Evolutionary conservation across 1,140 invertebrate species (phyloP).

Genomic region (Drosophila ogumai): DNA sequence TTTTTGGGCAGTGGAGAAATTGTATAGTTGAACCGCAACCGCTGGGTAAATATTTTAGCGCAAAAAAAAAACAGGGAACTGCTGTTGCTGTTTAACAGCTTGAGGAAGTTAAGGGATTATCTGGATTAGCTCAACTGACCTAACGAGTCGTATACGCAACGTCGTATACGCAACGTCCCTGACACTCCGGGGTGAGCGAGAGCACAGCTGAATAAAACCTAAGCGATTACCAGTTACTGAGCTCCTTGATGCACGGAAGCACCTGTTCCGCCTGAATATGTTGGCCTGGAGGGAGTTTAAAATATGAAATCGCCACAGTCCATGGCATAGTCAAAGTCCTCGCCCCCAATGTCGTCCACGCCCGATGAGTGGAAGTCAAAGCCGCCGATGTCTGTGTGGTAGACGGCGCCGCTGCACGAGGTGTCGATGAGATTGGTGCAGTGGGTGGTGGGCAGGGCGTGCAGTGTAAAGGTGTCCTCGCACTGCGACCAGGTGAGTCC

Average conservation of each 20-base stretch:
- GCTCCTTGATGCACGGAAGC: conserved; percentile 11
- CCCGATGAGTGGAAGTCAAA: conserved; percentile 86
- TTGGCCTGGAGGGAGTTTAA: conserved; percentile 76
- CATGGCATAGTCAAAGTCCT: conserved; percentile 88
- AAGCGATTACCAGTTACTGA: conserved; percentile 36
- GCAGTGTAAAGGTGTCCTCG: conserved; percentile 87
- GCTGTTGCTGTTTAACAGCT: conserved; percentile 23
- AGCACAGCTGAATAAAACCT: conserved; percentile 34
- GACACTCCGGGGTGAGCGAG: conserved; percentile 31
- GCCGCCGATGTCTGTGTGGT: conserved; percentile 87
- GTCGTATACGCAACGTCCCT: conserved; percentile 51
- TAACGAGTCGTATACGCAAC: conserved; percentile 16
- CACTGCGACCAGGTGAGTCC: conserved; percentile 88
- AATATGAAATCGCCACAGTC: conserved; percentile 88
- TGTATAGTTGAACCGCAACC: background rate
- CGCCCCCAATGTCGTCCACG: conserved; percentile 86
- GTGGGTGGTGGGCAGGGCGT: conserved; percentile 87
- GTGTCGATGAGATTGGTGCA: conserved; percentile 87
- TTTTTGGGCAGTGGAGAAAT: background rate
- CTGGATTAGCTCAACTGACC: conserved; percentile 5
- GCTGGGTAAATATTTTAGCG: background rate
- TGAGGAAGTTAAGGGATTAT: conserved; percentile 18
- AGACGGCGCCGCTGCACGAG: conserved; percentile 86
- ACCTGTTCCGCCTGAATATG: conserved; percentile 5
- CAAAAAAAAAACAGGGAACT: conserved; percentile 1